phyloP scores from a whole-genome alignment of 2,797 vertebrate species.

The Gymnothorax javanicus region DNA sequence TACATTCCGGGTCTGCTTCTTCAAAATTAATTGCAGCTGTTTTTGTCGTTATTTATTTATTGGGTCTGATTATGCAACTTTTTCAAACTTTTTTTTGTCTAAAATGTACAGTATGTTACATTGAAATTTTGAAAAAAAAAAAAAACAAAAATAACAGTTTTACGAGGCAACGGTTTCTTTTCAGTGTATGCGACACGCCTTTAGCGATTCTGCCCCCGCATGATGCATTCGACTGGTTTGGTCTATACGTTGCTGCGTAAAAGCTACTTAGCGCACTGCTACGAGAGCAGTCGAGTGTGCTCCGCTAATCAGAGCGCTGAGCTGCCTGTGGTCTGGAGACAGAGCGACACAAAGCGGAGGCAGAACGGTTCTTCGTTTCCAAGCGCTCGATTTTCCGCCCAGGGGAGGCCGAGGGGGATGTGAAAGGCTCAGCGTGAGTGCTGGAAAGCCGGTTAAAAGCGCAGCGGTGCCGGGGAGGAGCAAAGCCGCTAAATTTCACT shows the following conservation, averaged over 20 bases:
- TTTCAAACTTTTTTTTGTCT: neutral
- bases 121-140: neutral
- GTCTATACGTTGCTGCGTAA: neutral
- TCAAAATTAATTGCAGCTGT: slow-evolving; percentile 28
- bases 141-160: neutral
- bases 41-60: neutral
- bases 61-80: slow-evolving; percentile 54
- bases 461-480: slow-evolving; percentile 51
- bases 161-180: neutral
- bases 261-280: neutral
- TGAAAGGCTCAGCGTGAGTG: slow-evolving; percentile 36
- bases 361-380: neutral
- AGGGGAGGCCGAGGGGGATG: neutral
- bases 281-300: neutral
- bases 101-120: neutral
- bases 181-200: neutral
- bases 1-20: slow-evolving; percentile 59
- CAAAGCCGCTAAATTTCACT: slow-evolving; percentile 67
- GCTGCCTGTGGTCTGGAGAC: neutral
- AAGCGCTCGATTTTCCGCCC: neutral
- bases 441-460: slow-evolving; percentile 57
- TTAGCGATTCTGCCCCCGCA: neutral
- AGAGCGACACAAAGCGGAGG: neutral
- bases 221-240: neutral
- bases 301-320: neutral